Evolutionary conservation across 1,140 invertebrate genomes (phyloP).

Genomic region (Acromyrmex heyeri): DNA sequence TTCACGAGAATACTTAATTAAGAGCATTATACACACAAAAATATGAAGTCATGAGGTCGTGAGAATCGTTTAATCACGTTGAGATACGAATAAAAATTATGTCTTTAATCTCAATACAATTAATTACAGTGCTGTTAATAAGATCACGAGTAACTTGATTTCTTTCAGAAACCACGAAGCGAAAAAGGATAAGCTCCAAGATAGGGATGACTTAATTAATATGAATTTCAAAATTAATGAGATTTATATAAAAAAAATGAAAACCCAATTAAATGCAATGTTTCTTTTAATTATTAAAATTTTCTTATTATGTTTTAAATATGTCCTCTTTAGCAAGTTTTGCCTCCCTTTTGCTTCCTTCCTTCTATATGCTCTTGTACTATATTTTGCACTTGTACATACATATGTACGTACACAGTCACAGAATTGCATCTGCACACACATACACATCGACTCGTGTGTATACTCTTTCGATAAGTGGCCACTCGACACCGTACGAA

Average conservation of each 20-base stretch:
- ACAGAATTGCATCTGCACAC: constrained; percentile 21
- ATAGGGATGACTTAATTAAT: not conserved
- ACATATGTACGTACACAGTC: not conserved
- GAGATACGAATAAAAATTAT: not conserved
- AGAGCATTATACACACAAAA: not conserved
- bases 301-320: not conserved
- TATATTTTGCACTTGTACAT: not conserved
- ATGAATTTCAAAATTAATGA: not conserved
- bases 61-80: not conserved
- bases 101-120: not conserved
- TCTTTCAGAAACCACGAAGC: not conserved
- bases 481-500: constrained; percentile 75
- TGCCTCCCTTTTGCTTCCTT: not conserved
- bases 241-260: not conserved
- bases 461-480: constrained; percentile 78
- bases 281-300: not conserved
- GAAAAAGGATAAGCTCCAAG: constrained; percentile 7
- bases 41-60: not conserved
- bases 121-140: constrained; percentile 60
- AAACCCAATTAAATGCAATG: not conserved
- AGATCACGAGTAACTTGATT: constrained; percentile 6
- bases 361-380: not conserved
- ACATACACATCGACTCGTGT: constrained; percentile 78
- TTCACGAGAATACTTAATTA: not conserved
- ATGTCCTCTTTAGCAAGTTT: not conserved